These are phyloP conservation scores for Sympetrum striolatum DNA, from an alignment of 2,888 invertebrate genomes.

Conservation along the genomic window DNA sequence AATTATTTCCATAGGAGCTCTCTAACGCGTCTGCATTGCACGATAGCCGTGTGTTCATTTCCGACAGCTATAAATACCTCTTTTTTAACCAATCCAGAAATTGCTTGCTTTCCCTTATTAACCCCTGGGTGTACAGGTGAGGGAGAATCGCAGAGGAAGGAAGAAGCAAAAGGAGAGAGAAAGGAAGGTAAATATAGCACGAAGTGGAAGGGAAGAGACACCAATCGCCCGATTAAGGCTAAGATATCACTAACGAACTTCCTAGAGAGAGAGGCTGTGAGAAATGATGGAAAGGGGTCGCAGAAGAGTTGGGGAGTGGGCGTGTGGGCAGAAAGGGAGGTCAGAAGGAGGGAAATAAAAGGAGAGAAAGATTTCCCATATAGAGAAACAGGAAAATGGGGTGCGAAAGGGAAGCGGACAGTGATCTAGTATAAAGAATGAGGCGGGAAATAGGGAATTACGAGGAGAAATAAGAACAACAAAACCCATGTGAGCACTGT, in stretches of 20 bases:
- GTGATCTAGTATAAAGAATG: neutral
- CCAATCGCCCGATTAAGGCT: conserved; percentile 24
- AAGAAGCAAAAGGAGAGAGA: neutral
- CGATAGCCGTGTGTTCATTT: too few species aligned
- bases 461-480: too few species aligned
- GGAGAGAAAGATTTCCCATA: neutral
- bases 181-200: too few species aligned
- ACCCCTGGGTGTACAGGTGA: too few species aligned
- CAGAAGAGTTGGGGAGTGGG: neutral
- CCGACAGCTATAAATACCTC: too few species aligned
- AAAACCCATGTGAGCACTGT: too few species aligned
- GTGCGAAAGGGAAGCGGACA: neutral
- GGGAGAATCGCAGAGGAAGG: neutral
- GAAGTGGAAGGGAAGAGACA: neutral
- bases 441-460: neutral
- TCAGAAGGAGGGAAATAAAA: neutral
- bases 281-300: conserved; percentile 9
- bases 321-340: neutral
- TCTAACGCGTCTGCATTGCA: too few species aligned
- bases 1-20: too few species aligned
- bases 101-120: too few species aligned
- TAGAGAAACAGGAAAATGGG: neutral
- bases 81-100: too few species aligned
- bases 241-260: conserved; percentile 38
- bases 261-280: neutral